These are phyloP conservation scores for Spialia ferax DNA, from an alignment of 2,888 invertebrate genomes.

Conservation along the genomic window DNA sequence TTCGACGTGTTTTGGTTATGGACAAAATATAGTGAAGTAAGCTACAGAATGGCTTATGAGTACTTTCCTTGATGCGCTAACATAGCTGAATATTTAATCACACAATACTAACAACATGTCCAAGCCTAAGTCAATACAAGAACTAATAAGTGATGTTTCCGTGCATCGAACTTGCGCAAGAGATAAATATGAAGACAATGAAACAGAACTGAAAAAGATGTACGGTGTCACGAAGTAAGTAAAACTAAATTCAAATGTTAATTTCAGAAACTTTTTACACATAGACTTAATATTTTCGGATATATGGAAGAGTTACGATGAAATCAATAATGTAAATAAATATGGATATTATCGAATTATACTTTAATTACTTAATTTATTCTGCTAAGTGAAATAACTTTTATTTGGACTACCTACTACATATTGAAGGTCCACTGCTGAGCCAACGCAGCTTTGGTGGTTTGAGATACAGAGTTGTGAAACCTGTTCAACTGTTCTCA, in stretches of 20 bases:
- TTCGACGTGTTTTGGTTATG: neutral
- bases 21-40: neutral
- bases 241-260: neutral
- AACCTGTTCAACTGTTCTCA: no score
- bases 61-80: conserved; percentile 14
- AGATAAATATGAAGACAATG: neutral
- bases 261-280: no score
- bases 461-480: no score
- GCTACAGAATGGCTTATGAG: neutral
- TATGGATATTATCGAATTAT: no score
- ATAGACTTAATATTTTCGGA: no score
- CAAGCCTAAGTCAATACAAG: conserved; percentile 9
- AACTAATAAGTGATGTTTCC: conserved; percentile 10
- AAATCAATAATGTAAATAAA: no score
- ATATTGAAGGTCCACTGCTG: no score
- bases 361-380: no score
- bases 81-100: conserved; percentile 8
- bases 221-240: conserved; percentile 5
- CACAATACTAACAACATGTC: neutral
- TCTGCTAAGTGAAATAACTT: no score
- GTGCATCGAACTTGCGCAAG: neutral
- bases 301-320: no score
- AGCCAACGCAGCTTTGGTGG: no score
- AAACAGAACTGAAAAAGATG: neutral
- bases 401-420: no score